These are phyloP conservation scores for Harpagifer antarcticus DNA, from an alignment of 2,797 vertebrate species.

Conservation along the genomic window DNA sequence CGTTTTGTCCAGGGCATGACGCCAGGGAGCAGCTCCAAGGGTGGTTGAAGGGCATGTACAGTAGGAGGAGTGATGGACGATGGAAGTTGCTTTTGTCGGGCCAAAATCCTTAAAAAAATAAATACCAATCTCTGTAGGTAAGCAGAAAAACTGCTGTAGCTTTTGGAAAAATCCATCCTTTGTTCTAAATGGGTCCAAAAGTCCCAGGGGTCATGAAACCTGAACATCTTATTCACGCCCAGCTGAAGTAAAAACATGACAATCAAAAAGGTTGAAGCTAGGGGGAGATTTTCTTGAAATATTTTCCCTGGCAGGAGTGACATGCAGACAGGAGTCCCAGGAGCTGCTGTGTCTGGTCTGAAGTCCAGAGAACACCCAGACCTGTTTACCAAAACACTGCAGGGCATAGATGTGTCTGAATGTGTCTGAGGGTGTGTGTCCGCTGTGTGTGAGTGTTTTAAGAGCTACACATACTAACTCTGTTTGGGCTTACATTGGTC, in stretches of 20 bases:
- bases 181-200: constrained; percentile 16
- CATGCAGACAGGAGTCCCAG: constrained; percentile 50
- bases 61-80: constrained; percentile 7
- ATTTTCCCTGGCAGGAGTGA: constrained; percentile 32
- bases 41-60: constrained; percentile 60
- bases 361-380: constrained; percentile 35
- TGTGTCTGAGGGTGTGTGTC: constrained; percentile 20
- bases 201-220: constrained; percentile 19
- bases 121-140: not conserved
- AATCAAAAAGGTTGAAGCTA: constrained; percentile 31
- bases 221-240: constrained; percentile 35
- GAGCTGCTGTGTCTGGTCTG: constrained; percentile 36
- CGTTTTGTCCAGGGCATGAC: constrained; percentile 29
- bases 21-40: constrained; percentile 43
- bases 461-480: not conserved
- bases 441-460: constrained; percentile 11
- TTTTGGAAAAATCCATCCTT: not conserved
- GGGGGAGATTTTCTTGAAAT: not conserved
- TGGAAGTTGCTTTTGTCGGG: constrained; percentile 4
- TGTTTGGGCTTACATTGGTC: not conserved
- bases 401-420: constrained; percentile 35
- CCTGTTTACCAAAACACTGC: constrained; percentile 42
- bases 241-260: constrained; percentile 43
- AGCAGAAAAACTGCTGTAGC: not conserved
- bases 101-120: not conserved